Evolutionary conservation across 2,797 vertebrate species (phyloP).

Genomic region (Rhinatrema bivittatum): DNA sequence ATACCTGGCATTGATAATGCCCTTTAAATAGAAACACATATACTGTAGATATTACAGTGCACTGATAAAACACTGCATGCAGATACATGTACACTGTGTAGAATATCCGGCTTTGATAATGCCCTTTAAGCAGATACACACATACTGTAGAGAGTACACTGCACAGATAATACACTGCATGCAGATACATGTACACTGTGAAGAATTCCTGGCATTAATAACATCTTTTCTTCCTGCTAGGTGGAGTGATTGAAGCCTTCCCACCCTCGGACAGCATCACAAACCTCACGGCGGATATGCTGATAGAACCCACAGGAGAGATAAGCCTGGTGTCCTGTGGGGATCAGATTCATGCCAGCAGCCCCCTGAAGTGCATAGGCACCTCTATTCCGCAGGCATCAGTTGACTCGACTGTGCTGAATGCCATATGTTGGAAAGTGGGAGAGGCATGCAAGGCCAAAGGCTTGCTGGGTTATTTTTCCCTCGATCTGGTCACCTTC

Average conservation of each 20-base stretch:
- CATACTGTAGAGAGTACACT: too few species aligned
- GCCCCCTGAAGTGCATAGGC: constrained; percentile 59
- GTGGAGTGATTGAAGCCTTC: constrained; percentile 80
- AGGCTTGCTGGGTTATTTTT: constrained; percentile 69
- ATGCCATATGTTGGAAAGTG: constrained; percentile 57
- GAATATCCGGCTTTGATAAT: too few species aligned
- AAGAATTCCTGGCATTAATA: too few species aligned
- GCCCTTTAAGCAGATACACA: too few species aligned
- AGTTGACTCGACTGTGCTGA: constrained; percentile 57
- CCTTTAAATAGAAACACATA: too few species aligned
- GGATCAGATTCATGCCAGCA: constrained; percentile 69
- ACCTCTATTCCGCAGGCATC: constrained; percentile 72
- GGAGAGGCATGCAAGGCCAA: constrained; percentile 63
- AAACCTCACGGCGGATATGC: constrained; percentile 75
- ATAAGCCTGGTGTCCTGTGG: constrained; percentile 68
- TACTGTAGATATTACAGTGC: too few species aligned
- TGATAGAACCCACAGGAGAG: constrained; percentile 72
- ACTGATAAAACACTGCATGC: too few species aligned
- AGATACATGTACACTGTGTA: too few species aligned
- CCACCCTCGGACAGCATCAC: constrained; percentile 64
- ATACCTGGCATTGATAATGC: too few species aligned
- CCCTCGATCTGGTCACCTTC: constrained; percentile 77
- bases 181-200: too few species aligned
- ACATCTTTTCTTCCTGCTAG: too few species aligned
- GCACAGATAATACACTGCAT: too few species aligned